phyloP scores from a whole-genome alignment of 2,888 invertebrate genomes.

The Lepidocyrtinus sp. region DNA sequence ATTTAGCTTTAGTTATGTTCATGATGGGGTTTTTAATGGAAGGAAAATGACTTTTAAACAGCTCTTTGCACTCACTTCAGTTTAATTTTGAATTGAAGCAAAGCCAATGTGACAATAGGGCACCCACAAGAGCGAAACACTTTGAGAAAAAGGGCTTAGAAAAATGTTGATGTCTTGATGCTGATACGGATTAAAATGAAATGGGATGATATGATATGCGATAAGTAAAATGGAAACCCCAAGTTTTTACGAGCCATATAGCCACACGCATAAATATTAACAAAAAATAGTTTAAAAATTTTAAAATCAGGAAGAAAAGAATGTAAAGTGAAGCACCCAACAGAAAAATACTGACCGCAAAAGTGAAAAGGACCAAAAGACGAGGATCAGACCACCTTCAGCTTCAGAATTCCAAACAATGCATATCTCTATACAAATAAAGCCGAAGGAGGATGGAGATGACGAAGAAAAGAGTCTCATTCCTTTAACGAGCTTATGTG shows the following conservation, averaged over 20 bases:
- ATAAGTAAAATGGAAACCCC: constrained; percentile 47
- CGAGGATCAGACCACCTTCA: constrained; percentile 21
- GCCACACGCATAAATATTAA: neutral
- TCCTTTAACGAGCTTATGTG: neutral
- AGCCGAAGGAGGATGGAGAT: no score
- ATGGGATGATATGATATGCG: constrained; percentile 27
- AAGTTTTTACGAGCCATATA: constrained; percentile 46
- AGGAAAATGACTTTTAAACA: neutral
- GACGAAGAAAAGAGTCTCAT: neutral
- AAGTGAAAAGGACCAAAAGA: constrained; percentile 26
- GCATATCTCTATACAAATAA: neutral
- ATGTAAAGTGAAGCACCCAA: constrained; percentile 27
- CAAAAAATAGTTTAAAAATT: no score
- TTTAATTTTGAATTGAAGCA: no score
- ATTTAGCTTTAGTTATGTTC: no score
- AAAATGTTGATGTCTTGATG: neutral
- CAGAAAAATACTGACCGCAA: neutral
- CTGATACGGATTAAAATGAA: constrained; percentile 58
- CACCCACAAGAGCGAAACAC: neutral
- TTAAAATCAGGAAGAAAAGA: constrained; percentile 12
- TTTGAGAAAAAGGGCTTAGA: neutral
- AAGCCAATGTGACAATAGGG: no score
- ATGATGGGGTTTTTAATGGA: no score
- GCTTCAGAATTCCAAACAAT: constrained; percentile 29
- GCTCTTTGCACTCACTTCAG: neutral